phyloP scores from a whole-genome alignment of 2,113 vertebrate genomes.

The Pygoscelis antarcticus region DNA sequence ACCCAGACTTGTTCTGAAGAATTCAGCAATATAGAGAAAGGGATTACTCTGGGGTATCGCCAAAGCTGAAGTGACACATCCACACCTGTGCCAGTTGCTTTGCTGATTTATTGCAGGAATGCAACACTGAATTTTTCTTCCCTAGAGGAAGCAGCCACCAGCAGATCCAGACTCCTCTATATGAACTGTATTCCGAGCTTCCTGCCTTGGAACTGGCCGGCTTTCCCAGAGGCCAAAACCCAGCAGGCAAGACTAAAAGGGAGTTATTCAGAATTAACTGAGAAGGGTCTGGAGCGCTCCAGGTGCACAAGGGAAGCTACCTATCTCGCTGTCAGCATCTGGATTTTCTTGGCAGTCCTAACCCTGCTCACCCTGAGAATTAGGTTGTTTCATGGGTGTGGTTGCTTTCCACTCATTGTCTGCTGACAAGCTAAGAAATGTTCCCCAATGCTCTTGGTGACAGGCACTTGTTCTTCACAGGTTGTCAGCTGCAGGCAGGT shows the following conservation, averaged over 20 bases:
- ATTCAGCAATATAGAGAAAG: neutral
- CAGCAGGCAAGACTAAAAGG: neutral
- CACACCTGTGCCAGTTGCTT: neutral
- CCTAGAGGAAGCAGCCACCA: neutral
- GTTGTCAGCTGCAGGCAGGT: constrained; percentile 78
- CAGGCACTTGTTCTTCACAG: constrained; percentile 63
- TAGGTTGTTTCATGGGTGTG: neutral
- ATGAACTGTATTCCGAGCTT: neutral
- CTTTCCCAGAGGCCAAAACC: neutral
- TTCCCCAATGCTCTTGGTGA: neutral
- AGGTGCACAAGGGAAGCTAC: neutral
- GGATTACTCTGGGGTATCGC: neutral
- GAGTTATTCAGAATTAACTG: neutral
- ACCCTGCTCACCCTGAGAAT: neutral
- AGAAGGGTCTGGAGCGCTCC: neutral
- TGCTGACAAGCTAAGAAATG: neutral
- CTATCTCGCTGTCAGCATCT: neutral
- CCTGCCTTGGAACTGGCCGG: neutral
- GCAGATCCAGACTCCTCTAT: neutral
- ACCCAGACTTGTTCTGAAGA: neutral
- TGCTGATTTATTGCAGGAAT: neutral
- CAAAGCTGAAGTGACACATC: neutral
- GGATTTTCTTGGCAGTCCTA: neutral
- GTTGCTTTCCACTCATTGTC: neutral
- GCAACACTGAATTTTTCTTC: neutral